Base-by-base conservation (phyloP, 2,113 vertebrate genomes). In the Elephas maximus region DNA sequence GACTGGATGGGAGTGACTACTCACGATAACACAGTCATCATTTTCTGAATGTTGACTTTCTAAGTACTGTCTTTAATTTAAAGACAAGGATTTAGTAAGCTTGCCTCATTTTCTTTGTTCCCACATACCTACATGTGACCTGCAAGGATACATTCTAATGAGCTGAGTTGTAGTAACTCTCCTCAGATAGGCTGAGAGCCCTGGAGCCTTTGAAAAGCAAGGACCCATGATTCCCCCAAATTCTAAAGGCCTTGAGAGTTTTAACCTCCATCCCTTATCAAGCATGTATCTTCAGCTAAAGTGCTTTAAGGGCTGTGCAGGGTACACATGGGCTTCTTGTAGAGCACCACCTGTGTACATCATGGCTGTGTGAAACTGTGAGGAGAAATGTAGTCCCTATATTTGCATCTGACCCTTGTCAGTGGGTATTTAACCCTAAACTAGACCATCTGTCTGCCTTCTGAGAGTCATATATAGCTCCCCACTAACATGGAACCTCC, bases 41-140 rank as follows among this genome's bases (percentile, higher is more conserved):
- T 57, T 95, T 88, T 90, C 86, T 78, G 76, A 67, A 48, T 45
- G 41, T 57, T 83, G 83, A 71, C 93, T 96, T 92, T 89, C 77
- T 76, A 94, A 33, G 28, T 7, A 7, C 30, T 74, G 45, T n/a
- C 53, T 92, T 84, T 28, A 94, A 91, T 17, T 69, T 74, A 92
- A 79, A 73, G 21, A 6, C 53, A 48, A 88, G 41, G 21, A 80
- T 17, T 81, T 79, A 71, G 81, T 73, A 93, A 57, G 63, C 82
- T 28, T 87, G 21, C 51, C 95, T 76, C 15, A 21, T 82, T 93
- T 80, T 88, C 37, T 95, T 86, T 80, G 44, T 87, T 92, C n/a
- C 62, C 45, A 44, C 77, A 81, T 48, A 45, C 60, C 23, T 28
- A 26, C 45, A 11, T 80, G 11, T 23, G 30, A 41, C 78, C 85